Conservation (phyloP, 2,113 vertebrate genomes). For the Odocoileus virginianus region DNA sequence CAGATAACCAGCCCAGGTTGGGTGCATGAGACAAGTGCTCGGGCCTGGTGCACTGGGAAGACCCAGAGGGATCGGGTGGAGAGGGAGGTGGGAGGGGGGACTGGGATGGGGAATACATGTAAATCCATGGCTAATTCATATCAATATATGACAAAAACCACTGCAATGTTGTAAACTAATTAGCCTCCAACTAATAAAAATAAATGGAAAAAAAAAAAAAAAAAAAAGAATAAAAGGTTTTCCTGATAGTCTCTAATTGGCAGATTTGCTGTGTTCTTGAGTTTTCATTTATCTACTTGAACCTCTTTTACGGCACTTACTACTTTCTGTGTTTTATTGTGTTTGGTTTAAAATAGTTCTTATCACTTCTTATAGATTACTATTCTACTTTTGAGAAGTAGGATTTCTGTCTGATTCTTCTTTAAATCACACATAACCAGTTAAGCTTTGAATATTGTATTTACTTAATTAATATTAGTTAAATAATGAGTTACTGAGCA, state of each 20-base stretch:
- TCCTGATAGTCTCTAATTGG: neutral
- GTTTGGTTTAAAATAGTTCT: neutral
- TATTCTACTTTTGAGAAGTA: neutral
- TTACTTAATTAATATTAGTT: neutral
- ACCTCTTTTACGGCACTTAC: neutral
- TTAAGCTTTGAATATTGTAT: neutral
- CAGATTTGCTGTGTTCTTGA: neutral
- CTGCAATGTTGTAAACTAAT: too few species aligned
- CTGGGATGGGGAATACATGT: too few species aligned
- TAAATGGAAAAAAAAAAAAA: too few species aligned
- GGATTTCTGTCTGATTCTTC: neutral
- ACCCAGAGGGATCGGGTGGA: too few species aligned
- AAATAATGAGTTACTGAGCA: neutral
- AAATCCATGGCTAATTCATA: too few species aligned
- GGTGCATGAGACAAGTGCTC: too few species aligned
- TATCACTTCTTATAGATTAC: neutral
- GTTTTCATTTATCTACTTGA: neutral
- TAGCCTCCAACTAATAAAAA: too few species aligned
- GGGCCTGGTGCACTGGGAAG: too few species aligned
- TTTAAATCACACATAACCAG: neutral
- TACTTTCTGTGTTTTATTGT: neutral
- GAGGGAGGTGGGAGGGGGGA: too few species aligned
- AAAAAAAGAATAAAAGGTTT: neutral
- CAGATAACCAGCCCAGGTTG: too few species aligned
- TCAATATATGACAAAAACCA: too few species aligned